Evolutionary conservation across 2,113 vertebrate species (phyloP), one percentile per base, ranked within the genome.

Genomic region (Grantiella picta): DNA sequence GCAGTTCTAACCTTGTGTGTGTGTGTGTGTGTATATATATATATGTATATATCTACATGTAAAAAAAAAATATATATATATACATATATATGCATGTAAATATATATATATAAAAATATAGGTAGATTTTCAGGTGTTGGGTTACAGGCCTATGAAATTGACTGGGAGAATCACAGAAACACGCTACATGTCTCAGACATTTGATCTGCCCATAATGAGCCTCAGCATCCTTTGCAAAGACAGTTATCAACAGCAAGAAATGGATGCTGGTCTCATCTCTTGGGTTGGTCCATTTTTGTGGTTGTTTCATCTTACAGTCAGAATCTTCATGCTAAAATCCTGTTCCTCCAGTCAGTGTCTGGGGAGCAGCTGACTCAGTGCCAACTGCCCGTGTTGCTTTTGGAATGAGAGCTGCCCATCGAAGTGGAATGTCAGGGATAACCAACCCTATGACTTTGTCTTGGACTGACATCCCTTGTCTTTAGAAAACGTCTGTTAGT

Each of bases 21-120:
- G 6, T 19, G 4, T 4, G 6, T 19, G 3, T 5, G 5, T 19
- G 3, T 5, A 6, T 19, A 3, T 5, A 6, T 19, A 2, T 5
- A 6, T 19, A 5, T 11, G 4, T 18, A 6, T n/a, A n/a, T n/a
- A n/a, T n/a, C n/a, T n/a, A n/a, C n/a, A n/a, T n/a, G n/a, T n/a
- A n/a, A n/a, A n/a, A 38, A 38, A 11, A 38, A 38, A 11, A 2
- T 18, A 4, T 12, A 7, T 11, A 2, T 22, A 5, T 29, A 20
- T 42, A 4, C 10, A 6, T 19, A 3, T 5, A 6, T 19, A 2
- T 5, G 5, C 15, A 4, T 11, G 4, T 18, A 6, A 10, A 2
- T 18, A 4, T 12, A 7, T 11, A 2, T 22, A 5, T 29, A 20
- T 42, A 4, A 3, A 12, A 31, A 16, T 33, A 8, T 11, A 6